Evolutionary conservation across 1,140 invertebrate species (phyloP).

Genomic region (Listronotus bonariensis): DNA sequence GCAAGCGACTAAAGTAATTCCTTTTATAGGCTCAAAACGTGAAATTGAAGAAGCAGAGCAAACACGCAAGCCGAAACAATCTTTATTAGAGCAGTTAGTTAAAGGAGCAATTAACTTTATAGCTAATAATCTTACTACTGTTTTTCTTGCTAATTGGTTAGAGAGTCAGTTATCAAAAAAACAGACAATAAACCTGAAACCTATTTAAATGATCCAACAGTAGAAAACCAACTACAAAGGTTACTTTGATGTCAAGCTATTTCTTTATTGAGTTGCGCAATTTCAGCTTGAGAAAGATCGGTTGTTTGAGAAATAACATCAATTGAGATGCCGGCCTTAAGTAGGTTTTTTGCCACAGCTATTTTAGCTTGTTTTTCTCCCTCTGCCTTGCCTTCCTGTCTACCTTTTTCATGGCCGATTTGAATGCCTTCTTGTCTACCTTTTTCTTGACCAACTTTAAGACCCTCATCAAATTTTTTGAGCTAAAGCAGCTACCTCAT

Average conservation of each 20-base stretch:
- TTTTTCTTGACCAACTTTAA: not conserved
- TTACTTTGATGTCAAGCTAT: no score
- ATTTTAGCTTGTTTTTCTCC: not conserved
- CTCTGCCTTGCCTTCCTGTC: no score
- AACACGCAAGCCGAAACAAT: constrained; percentile 6
- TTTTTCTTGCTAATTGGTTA: no score
- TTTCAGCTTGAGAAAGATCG: not conserved
- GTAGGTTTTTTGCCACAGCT: not conserved
- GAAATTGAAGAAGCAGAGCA: constrained; percentile 10
- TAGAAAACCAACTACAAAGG: not conserved
- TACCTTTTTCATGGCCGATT: not conserved
- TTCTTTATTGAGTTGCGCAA: not conserved
- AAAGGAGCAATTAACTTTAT: constrained; percentile 7
- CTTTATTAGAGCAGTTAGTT: constrained; percentile 7
- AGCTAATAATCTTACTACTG: constrained; percentile 4
- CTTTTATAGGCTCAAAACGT: constrained; percentile 7
- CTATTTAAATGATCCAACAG: constrained; percentile 3
- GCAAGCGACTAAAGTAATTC: constrained; percentile 7
- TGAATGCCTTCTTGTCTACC: not conserved
- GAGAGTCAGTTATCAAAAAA: constrained; percentile 10
- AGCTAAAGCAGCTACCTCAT: not conserved
- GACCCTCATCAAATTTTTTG: no score
- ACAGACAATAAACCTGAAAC: constrained; percentile 3
- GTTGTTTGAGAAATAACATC: not conserved
- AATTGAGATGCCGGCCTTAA: not conserved